A percentile compares a stretch with the other conserved stretches of the same genome.
Evolutionary conservation across 1,140 invertebrate genomes (phyloP).

Genomic region (Hydropsyche tenuis): DNA sequence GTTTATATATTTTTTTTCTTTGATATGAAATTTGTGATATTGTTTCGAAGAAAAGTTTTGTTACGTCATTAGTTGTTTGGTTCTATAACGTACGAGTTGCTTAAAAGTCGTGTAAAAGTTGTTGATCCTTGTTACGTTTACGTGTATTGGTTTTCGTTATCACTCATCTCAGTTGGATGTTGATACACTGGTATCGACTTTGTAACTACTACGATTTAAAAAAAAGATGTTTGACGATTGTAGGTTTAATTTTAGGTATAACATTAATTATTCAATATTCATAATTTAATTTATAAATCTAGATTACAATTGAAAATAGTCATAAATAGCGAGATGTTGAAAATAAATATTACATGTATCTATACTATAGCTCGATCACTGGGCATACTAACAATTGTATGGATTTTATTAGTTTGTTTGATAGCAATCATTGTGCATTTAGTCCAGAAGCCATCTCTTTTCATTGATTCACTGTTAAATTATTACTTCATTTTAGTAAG

Average conservation of each 20-base stretch:
- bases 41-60: not conserved
- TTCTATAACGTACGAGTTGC: no score
- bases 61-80: no score
- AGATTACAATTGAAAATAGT: slow-evolving; percentile 19
- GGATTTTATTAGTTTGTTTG: slow-evolving; percentile 3
- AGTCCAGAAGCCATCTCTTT: not conserved
- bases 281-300: slow-evolving; percentile 22
- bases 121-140: no score
- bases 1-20: not conserved
- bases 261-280: slow-evolving; percentile 11
- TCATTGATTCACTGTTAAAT: not conserved
- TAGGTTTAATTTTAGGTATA: slow-evolving; percentile 15
- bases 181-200: not conserved
- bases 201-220: not conserved
- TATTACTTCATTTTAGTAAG: not conserved
- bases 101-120: no score
- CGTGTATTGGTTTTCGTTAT: no score
- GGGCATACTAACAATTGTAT: not conserved
- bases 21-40: no score
- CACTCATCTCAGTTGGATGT: no score
- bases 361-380: not conserved
- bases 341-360: not conserved
- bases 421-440: slow-evolving; percentile 4
- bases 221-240: slow-evolving; percentile 8
- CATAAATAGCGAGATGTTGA: slow-evolving; percentile 8